phyloP scores from a whole-genome alignment of 2,888 invertebrate genomes.

The Emmelina monodactyla region DNA sequence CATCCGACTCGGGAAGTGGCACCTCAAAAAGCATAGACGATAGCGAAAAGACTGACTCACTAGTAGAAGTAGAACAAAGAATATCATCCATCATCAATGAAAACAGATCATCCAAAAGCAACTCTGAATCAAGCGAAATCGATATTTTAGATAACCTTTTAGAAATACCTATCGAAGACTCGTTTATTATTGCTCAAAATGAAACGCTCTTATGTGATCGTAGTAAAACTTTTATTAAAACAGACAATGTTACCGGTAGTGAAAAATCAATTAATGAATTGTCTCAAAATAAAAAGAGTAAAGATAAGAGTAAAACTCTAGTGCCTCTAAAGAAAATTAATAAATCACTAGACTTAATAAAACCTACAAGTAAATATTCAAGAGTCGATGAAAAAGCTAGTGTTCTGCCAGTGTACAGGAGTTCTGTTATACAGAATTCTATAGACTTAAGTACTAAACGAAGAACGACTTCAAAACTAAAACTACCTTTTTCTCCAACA shows the following conservation, averaged over 20 bases:
- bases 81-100: slow-evolving; percentile 57
- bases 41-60: slow-evolving; percentile 41
- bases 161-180: slow-evolving; percentile 29
- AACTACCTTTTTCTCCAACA: slow-evolving; percentile 47
- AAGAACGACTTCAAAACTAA: slow-evolving; percentile 41
- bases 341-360: slow-evolving; percentile 40
- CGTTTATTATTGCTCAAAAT: slow-evolving; percentile 28
- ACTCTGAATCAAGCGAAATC: slow-evolving; percentile 53
- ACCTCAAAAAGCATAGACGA: slow-evolving; percentile 44
- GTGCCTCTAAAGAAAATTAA: slow-evolving; percentile 40
- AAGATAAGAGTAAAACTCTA: slow-evolving; percentile 40
- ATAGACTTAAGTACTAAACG: slow-evolving; percentile 41
- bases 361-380: slow-evolving; percentile 28
- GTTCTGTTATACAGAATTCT: slow-evolving; percentile 30
- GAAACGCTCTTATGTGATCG: slow-evolving; percentile 31
- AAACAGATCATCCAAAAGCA: slow-evolving; percentile 54
- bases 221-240: slow-evolving; percentile 45
- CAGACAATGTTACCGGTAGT: slow-evolving; percentile 23
- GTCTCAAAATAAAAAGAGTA: slow-evolving; percentile 32
- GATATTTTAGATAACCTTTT: slow-evolving; percentile 50
- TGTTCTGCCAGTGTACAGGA: slow-evolving; percentile 47
- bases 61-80: slow-evolving; percentile 53
- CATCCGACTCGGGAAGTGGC: slow-evolving; percentile 51
- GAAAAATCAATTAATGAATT: slow-evolving; percentile 24
- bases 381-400: slow-evolving; percentile 37